phyloP scores from a whole-genome alignment of 2,888 invertebrate genomes.

The Agonopterix subpropinquella region DNA sequence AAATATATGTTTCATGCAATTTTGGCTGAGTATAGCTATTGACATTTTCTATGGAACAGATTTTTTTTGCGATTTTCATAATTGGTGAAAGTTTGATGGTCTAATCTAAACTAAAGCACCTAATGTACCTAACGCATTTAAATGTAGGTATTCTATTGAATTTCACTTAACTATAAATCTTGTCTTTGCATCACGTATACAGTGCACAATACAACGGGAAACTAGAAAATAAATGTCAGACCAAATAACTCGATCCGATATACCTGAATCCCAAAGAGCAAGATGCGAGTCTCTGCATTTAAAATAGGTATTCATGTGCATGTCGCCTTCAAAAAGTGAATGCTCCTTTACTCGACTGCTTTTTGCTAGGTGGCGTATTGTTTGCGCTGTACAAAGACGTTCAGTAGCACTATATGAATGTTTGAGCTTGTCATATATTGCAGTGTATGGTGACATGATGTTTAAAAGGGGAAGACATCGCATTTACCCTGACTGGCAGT shows the following conservation, averaged over 20 bases:
- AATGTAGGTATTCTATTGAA: no score
- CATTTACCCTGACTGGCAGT: no score
- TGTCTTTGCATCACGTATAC: background rate
- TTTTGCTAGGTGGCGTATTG: conserved; percentile 1
- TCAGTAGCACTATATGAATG: background rate
- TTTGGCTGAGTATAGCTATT: no score
- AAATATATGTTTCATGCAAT: no score
- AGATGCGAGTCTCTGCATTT: conserved; percentile 4
- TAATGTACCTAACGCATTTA: no score
- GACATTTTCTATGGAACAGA: no score
- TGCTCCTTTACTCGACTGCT: conserved; percentile 3
- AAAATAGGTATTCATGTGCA: conserved; percentile 7
- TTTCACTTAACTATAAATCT: background rate
- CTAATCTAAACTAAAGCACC: no score
- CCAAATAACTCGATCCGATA: background rate
- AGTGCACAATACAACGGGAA: background rate
- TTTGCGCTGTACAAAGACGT: conserved; percentile 2
- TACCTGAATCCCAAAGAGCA: conserved; percentile 1
- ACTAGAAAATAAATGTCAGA: conserved; percentile 1
- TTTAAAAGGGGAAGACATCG: no score
- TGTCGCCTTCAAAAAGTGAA: conserved; percentile 3
- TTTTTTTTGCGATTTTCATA: no score
- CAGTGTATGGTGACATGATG: no score
- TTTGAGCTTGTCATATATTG: no score
- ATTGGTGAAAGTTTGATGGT: no score